Base-by-base conservation (phyloP, 2,113 vertebrate genomes). In the Reinhardtius hippoglossoides region DNA sequence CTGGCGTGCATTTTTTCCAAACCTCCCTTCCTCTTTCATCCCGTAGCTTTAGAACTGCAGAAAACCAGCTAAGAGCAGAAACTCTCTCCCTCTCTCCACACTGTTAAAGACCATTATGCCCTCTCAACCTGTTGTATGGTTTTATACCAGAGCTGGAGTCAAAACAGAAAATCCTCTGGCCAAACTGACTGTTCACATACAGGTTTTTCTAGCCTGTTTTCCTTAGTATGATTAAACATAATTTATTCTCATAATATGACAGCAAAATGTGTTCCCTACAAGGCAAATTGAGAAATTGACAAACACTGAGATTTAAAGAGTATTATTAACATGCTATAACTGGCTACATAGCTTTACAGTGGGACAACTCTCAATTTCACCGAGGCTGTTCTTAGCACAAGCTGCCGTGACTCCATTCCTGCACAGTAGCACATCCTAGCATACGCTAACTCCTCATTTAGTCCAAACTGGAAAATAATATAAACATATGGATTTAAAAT, bases 1-100 rank as follows among this genome's bases (percentile, higher is more conserved):
- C 77, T 76, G 62, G 74, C 75, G 67, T 82, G 64, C 72, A 75
- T 82, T 82, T 85, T 87, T 73, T 81, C 82, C 67, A 85, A 84
- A 84, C 72, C 69, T 73, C 67, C 35, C 67, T 74, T 87, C 80
- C 63, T 76, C 63, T 73, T 84, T 77, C 83, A 89, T 80, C 74
- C 66, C 24, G 67, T 81, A 70, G 79, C 50, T 73, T 40, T 57
- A 62, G 42, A 86, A 67, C 27, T 78, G 61, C 35, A 72, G 64
- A 74, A 80, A 75, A 81, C 72, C 67, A 44, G 68, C 72, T 71
- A 3, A 18, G 44, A 50, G 74, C 57, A 72, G 57, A 58, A 21
- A 48, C 31, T 69, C 65, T 71, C 54, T 71, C 54, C 44, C 14
- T 67, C 46, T 67, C 26, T 71, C 9, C 18, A 0, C 57, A 27